phyloP scores from a whole-genome alignment of 1,140 invertebrate species.

The Potamilus streckersoni region DNA sequence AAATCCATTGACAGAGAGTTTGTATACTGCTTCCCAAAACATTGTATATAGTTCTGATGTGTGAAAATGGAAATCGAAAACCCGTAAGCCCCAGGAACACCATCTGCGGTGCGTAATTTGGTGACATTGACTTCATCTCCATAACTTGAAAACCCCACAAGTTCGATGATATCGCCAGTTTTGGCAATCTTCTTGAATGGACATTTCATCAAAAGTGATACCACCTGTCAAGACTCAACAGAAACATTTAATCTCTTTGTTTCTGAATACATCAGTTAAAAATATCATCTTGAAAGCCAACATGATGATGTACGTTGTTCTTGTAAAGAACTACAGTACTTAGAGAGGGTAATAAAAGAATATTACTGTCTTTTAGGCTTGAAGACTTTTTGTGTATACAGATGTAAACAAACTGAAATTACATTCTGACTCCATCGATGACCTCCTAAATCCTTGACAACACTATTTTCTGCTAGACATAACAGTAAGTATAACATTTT shows the following conservation, averaged over 20 bases:
- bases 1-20: conserved; percentile 8
- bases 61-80: conserved; percentile 22
- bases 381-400: conserved; percentile 17
- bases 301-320: conserved; percentile 2
- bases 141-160: conserved; percentile 21
- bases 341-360: conserved; percentile 5
- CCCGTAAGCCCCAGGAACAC: conserved; percentile 20
- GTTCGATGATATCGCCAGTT: conserved; percentile 14
- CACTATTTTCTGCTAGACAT: conserved; percentile 12
- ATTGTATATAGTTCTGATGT: conserved; percentile 11
- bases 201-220: conserved; percentile 25
- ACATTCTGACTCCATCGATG: conserved; percentile 15
- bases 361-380: background rate
- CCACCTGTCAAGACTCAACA: conserved; percentile 7
- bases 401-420: conserved; percentile 13
- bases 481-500: no score
- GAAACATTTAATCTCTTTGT: conserved; percentile 5
- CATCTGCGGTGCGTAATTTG: conserved; percentile 10
- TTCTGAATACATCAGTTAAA: conserved; percentile 15
- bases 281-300: conserved; percentile 3
- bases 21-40: conserved; percentile 14
- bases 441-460: conserved; percentile 5
- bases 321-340: background rate
- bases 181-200: conserved; percentile 17
- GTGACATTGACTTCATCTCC: conserved; percentile 10